phyloP scores from a whole-genome alignment of 2,888 invertebrate species.

The Himalopsyche anomala region DNA sequence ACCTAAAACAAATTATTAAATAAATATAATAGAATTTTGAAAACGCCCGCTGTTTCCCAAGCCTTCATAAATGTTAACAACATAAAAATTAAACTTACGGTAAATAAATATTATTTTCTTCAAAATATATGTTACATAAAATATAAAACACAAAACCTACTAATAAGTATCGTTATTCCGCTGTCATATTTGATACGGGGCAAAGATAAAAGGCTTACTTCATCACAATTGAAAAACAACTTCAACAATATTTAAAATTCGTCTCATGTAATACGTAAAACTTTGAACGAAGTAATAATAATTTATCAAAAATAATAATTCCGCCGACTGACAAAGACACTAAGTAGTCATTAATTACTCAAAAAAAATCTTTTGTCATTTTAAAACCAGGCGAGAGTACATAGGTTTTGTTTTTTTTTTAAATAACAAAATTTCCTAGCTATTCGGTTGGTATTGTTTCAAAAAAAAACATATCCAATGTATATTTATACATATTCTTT shows the following conservation, averaged over 20 bases:
- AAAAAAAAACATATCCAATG: no score
- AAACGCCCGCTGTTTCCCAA: no score
- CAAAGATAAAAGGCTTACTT: conserved; percentile 27
- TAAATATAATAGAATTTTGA: no score
- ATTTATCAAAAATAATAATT: not conserved
- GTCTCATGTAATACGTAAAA: not conserved
- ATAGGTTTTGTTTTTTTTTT: not conserved
- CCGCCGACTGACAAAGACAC: conserved; percentile 8
- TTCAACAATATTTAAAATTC: conserved; percentile 16
- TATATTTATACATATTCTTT: no score
- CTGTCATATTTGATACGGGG: not conserved
- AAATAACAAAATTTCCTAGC: not conserved
- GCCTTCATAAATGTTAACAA: no score
- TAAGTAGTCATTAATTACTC: conserved; percentile 21
- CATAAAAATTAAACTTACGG: no score
- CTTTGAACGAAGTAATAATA: conserved; percentile 17
- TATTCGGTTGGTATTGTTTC: no score
- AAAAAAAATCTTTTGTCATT: not conserved
- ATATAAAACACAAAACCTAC: no score
- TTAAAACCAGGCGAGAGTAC: not conserved
- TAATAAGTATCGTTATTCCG: not conserved
- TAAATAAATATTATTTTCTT: no score
- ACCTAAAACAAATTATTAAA: no score
- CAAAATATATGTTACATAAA: no score
- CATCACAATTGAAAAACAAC: not conserved